These are phyloP conservation scores for Hassar affinis DNA, from an alignment of 2,113 vertebrate species.

Conservation along the genomic window DNA sequence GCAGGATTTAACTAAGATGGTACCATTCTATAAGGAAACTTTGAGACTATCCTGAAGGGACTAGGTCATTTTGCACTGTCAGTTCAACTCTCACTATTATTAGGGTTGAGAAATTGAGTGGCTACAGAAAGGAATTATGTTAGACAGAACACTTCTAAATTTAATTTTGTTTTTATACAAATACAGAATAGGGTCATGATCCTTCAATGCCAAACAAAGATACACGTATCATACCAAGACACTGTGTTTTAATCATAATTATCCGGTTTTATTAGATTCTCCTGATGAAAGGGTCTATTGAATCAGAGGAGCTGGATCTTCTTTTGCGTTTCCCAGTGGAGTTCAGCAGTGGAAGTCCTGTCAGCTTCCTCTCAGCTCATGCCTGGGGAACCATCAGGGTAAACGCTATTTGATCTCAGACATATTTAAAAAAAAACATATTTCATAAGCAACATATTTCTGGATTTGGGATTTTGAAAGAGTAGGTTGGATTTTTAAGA, in stretches of 20 bases:
- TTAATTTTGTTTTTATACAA: neutral
- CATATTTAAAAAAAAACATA: neutral
- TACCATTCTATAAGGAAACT: neutral
- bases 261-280: constrained; percentile 71
- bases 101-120: neutral
- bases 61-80: neutral
- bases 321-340: constrained; percentile 76
- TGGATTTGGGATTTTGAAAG: neutral
- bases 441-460: neutral
- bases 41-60: too few species aligned
- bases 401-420: constrained; percentile 17
- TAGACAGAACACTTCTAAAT: neutral
- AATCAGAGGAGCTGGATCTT: constrained; percentile 78
- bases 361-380: constrained; percentile 78
- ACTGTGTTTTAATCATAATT: constrained; percentile 11
- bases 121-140: neutral
- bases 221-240: constrained; percentile 8
- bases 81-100: neutral
- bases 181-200: neutral
- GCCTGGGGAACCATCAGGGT: constrained; percentile 82
- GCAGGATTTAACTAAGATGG: neutral
- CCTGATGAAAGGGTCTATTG: constrained; percentile 72
- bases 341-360: constrained; percentile 67
- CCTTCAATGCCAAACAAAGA: constrained; percentile 26
- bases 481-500: neutral